phyloP scores from a whole-genome alignment of 1,140 invertebrate genomes.

The Sesamia nonagrioides region DNA sequence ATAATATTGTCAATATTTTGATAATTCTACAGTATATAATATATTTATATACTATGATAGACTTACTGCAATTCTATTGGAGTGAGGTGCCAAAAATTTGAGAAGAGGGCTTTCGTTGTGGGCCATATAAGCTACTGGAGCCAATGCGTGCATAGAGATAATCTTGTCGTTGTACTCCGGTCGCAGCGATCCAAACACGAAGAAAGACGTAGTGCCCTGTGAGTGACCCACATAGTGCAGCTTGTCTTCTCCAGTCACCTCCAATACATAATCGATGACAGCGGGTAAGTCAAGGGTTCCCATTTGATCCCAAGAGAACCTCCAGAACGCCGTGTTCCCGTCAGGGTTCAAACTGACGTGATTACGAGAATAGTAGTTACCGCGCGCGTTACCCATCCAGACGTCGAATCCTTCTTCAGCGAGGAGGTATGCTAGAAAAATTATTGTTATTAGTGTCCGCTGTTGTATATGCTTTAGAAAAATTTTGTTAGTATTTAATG shows the following conservation, averaged over 20 bases:
- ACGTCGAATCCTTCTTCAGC: slow-evolving; percentile 89
- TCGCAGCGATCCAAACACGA: slow-evolving; percentile 88
- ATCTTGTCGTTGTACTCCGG: slow-evolving; percentile 89
- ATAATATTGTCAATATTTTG: too few species aligned
- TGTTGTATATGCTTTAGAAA: too few species aligned
- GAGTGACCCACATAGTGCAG: slow-evolving; percentile 86
- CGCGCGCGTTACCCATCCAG: slow-evolving; percentile 91
- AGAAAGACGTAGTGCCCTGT: slow-evolving; percentile 88
- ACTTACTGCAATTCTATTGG: slow-evolving; percentile 53
- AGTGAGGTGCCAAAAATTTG: slow-evolving; percentile 52
- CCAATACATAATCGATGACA: slow-evolving; percentile 89
- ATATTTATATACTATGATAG: background rate
- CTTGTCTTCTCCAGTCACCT: slow-evolving; percentile 78
- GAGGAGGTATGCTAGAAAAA: slow-evolving; percentile 57
- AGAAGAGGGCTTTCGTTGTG: slow-evolving; percentile 76
- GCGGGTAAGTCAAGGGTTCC: slow-evolving; percentile 89
- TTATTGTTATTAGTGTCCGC: too few species aligned
- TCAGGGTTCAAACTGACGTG: slow-evolving; percentile 77
- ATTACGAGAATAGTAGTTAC: slow-evolving; percentile 89
- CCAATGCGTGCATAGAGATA: slow-evolving; percentile 88
- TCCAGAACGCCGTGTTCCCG: slow-evolving; percentile 82
- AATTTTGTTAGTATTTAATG: too few species aligned
- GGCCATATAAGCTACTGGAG: slow-evolving; percentile 87
- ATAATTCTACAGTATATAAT: too few species aligned
- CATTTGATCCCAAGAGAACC: slow-evolving; percentile 89